These are phyloP conservation scores for Boloria euphrosyne DNA, from an alignment of 2,888 invertebrate species.

Conservation along the genomic window DNA sequence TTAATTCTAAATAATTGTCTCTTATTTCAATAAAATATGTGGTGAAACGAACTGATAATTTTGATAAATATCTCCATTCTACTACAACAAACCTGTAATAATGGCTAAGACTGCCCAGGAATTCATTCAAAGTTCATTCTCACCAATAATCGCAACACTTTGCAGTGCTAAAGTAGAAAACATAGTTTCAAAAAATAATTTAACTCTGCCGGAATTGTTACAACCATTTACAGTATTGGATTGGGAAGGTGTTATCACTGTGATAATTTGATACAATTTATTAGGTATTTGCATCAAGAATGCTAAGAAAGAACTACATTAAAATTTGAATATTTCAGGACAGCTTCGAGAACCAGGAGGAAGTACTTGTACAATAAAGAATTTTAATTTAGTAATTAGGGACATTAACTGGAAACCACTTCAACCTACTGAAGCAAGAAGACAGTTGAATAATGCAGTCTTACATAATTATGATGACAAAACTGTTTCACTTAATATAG, in stretches of 20 bases:
- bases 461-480: slow-evolving; percentile 81
- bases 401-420: slow-evolving; percentile 92
- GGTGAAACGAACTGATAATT: not conserved
- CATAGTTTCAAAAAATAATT: slow-evolving; percentile 93
- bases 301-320: too few species aligned
- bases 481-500: slow-evolving; percentile 80
- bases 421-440: slow-evolving; percentile 90
- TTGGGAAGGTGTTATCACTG: slow-evolving; percentile 60
- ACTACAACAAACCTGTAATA: not conserved
- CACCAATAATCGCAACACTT: slow-evolving; percentile 93
- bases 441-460: slow-evolving; percentile 92
- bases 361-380: slow-evolving; percentile 86
- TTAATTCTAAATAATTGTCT: not conserved
- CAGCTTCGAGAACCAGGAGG: slow-evolving; percentile 93
- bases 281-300: too few species aligned
- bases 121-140: slow-evolving; percentile 94
- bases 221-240: slow-evolving; percentile 93
- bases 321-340: slow-evolving; percentile 77
- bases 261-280: too few species aligned
- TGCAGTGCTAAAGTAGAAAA: slow-evolving; percentile 92
- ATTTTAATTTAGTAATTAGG: slow-evolving; percentile 89
- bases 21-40: slow-evolving; percentile 2
- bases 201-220: slow-evolving; percentile 93
- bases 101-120: slow-evolving; percentile 86
- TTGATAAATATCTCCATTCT: too few species aligned